Conservation (phyloP, 2,113 vertebrate genomes). For the Hippocampus barbouri region DNA sequence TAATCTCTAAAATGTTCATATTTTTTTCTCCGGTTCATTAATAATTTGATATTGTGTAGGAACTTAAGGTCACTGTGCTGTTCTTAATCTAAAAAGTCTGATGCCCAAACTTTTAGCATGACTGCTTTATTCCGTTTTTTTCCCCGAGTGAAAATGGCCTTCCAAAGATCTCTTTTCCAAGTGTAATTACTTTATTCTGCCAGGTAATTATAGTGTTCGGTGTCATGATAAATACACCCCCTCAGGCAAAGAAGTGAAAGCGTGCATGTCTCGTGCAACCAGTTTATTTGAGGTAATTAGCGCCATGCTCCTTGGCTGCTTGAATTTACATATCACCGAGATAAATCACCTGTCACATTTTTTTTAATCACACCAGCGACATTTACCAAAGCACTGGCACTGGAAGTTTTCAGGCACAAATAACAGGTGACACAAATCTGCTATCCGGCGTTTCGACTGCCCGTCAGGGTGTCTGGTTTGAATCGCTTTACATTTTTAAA, state of each 20-base stretch:
- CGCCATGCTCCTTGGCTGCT: neutral
- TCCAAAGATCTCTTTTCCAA: neutral
- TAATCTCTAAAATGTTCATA: neutral
- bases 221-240: neutral
- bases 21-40: neutral
- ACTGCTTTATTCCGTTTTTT: neutral
- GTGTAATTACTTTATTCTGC: neutral
- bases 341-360: neutral
- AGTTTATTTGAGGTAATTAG: neutral
- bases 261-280: neutral
- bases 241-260: neutral
- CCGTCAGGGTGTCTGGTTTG: too few species aligned
- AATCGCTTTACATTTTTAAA: too few species aligned
- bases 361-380: neutral
- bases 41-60: neutral
- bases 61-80: neutral
- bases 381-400: too few species aligned
- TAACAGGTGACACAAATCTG: too few species aligned
- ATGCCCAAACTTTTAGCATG: neutral
- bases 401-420: too few species aligned
- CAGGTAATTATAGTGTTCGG: neutral
- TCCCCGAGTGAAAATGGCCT: neutral
- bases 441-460: too few species aligned
- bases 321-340: neutral
- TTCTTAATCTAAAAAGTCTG: neutral